Percentiles rank a stretch among this genome's conserved stretches.
These are phyloP conservation scores for Neolamprologus brichardi DNA, from an alignment of 2,113 vertebrate species.

Conservation along the genomic window DNA sequence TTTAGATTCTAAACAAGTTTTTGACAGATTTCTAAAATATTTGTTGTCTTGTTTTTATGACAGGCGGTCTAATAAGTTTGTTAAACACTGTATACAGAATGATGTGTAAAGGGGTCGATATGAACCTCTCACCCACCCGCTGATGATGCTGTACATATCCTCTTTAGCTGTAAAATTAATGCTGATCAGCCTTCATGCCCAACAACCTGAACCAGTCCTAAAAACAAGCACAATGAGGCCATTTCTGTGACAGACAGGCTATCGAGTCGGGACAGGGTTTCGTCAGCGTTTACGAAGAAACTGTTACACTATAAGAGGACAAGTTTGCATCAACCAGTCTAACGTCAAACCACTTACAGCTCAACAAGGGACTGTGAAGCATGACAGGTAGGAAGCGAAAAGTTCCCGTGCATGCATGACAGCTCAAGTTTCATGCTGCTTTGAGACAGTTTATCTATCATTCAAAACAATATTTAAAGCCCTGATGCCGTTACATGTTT, in stretches of 20 bases:
- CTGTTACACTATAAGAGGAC: background rate
- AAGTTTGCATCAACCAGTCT: background rate
- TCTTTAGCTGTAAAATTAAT: background rate
- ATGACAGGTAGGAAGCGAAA: background rate
- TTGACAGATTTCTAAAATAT: background rate
- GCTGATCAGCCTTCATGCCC: background rate
- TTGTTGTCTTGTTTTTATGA: background rate
- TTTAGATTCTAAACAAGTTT: background rate
- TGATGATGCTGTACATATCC: background rate
- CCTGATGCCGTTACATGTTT: background rate
- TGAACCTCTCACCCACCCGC: background rate
- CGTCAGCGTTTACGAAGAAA: background rate
- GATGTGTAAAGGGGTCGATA: background rate
- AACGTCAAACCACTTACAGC: background rate
- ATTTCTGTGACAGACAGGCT: background rate
- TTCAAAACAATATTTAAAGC: background rate
- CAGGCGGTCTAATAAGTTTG: background rate
- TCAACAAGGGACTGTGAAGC: background rate
- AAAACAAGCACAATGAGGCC: background rate
- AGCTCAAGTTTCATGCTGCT: background rate
- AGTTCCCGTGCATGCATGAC: background rate
- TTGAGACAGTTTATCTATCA: background rate
- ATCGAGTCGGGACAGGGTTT: background rate
- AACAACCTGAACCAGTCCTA: background rate
- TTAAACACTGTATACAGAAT: background rate